Evolutionary conservation across 92 coral and sea anemone genomes (phyloP).

Genomic region (Actinernus sp.): DNA sequence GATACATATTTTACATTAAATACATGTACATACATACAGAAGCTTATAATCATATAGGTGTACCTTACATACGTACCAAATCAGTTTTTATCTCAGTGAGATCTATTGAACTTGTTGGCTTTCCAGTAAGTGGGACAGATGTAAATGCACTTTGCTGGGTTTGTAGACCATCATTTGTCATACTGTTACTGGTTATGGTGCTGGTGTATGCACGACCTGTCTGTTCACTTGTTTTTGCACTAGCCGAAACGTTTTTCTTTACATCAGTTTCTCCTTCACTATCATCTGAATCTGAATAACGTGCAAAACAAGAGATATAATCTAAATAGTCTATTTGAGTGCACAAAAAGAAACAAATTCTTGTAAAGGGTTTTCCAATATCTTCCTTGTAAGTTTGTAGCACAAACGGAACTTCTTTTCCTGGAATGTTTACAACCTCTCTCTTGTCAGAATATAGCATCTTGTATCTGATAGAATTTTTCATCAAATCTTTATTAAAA

Average conservation of each 20-base stretch:
- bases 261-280: background rate
- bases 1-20: no score
- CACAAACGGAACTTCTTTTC: constrained; percentile 14
- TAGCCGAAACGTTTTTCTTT: no score
- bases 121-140: background rate
- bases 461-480: background rate
- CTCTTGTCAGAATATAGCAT: constrained; percentile 20
- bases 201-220: no score
- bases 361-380: background rate
- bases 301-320: background rate
- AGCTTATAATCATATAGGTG: no score
- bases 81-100: constrained; percentile 5
- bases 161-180: background rate
- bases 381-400: constrained; percentile 20
- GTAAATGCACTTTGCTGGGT: background rate
- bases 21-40: no score
- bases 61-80: background rate
- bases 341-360: constrained; percentile 19
- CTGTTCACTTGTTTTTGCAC: no score
- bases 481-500: constrained; percentile 21
- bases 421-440: constrained; percentile 18
- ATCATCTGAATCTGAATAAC: background rate
- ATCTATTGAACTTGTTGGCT: constrained; percentile 6
- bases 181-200: no score
- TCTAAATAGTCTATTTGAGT: background rate